Evolutionary conservation across 2,888 invertebrate species (phyloP).

Genomic region (Ypsolopha sequella): DNA sequence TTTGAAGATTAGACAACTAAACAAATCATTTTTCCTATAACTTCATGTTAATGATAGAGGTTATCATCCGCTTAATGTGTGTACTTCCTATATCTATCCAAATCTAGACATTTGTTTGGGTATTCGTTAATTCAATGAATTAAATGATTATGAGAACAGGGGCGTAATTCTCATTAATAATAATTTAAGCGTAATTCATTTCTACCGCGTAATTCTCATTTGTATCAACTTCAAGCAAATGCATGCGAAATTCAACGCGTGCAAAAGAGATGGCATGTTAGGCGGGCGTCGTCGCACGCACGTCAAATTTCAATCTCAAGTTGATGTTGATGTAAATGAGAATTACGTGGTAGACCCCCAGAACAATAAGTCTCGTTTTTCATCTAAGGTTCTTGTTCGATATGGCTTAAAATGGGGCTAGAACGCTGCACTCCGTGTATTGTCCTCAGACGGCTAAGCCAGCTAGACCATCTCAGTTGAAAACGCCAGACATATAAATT

Average conservation of each 20-base stretch:
- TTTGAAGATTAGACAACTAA: constrained; percentile 38
- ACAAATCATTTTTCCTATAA: constrained; percentile 62
- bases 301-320: no score
- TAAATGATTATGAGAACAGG: not conserved
- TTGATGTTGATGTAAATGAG: no score
- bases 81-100: constrained; percentile 43
- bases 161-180: not conserved
- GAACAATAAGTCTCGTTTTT: not conserved
- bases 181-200: not conserved
- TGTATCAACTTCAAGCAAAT: no score
- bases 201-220: no score
- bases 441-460: constrained; percentile 48
- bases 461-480: constrained; percentile 51
- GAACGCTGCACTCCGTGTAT: constrained; percentile 12
- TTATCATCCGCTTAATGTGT: constrained; percentile 61
- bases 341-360: no score
- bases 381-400: constrained; percentile 11
- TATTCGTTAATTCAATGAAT: not conserved
- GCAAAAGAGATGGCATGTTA: no score
- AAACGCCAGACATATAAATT: constrained; percentile 68
- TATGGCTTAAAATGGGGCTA: constrained; percentile 11
- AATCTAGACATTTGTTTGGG: not conserved
- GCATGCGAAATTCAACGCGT: no score
- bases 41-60: constrained; percentile 60
- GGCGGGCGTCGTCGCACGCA: no score